Percentiles rank a stretch among this genome's conserved stretches.
Evolutionary conservation across 2,113 vertebrate genomes (phyloP).

Genomic region (Tonatia bakeri): DNA sequence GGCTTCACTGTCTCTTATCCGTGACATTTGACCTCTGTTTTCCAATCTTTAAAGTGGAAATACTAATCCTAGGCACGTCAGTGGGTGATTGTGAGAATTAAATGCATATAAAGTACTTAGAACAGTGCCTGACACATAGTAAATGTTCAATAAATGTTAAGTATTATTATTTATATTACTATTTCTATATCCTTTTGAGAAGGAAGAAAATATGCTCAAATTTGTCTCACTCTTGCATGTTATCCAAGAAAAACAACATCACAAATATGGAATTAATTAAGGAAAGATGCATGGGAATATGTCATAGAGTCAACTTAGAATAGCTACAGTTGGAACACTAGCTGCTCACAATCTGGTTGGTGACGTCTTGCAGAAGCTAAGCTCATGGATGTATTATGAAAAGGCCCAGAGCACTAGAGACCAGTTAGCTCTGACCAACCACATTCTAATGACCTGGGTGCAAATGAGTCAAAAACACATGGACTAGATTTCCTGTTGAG

Average conservation of each 20-base stretch:
- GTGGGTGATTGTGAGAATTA: neutral
- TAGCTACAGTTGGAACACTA: neutral
- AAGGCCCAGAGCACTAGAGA: neutral
- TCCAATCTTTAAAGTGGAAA: neutral
- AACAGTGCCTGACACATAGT: neutral
- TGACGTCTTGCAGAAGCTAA: constrained; percentile 31
- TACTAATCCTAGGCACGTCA: neutral
- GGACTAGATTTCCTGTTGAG: constrained; percentile 67
- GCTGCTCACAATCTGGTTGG: neutral
- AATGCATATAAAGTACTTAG: neutral
- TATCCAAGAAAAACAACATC: constrained; percentile 30
- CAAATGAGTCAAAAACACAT: constrained; percentile 63
- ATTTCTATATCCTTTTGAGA: constrained; percentile 3
- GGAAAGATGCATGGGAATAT: neutral
- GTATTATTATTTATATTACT: neutral
- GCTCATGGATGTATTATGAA: neutral
- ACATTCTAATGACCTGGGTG: constrained; percentile 40
- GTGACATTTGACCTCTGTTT: neutral
- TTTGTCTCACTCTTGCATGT: neutral
- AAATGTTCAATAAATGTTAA: neutral
- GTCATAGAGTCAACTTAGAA: neutral
- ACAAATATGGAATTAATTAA: constrained; percentile 26
- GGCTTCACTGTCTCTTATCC: neutral
- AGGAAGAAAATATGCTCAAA: neutral
- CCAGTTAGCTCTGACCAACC: constrained; percentile 27